Base-by-base conservation (phyloP, 2,888 invertebrate species). In the Hecatera dysodea region DNA sequence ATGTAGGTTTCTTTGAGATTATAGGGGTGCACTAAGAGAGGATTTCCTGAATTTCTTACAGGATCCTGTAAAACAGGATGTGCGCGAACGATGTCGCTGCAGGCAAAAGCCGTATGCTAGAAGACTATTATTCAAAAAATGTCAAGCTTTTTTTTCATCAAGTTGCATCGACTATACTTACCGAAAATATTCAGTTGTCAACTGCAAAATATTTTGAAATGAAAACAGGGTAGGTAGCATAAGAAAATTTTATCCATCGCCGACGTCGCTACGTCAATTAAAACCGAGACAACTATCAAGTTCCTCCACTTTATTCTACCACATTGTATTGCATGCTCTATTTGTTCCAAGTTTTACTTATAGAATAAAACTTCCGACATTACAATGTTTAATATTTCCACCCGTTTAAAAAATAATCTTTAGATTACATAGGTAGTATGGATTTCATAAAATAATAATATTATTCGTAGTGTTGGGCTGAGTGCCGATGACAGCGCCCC, bases 401-500 rank as follows among this genome's bases (percentile, higher is more conserved):
- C 59, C 19, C 50, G 22, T 70, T 67, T 59, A 46, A 72, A 73
- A 42, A 78, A 78, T 67, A 69, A 68, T 46, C 65, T 76, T 62
- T 66, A 75, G 48, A 44, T 74, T 73, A 72, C 52, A 17, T 80
- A 77, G 52, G 65, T 69, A 82, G 72, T 83, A 74, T 82, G 70
- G 69, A 81, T 83, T 83, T 83, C 83, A 87, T 87, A 84, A 69
- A 72, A 85, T 82, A 81, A 83, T 88, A 88, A 83, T 85, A 77
- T 84, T 88, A 87, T 87, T 87, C 78, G 75, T 89, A 90, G 88
- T 89, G 87, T 88, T 86, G 82, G 71, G 67, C 80, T 83, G 93
- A 90, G 89, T 94, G 94, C 90, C 89, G 90, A 89, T 90, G 95
- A 94, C 95, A 94, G 93, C 91, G 90, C 89, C 88, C 84, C 90